Conservation (phyloP, 2,888 invertebrate species). For the Orthonychiurus folsomi region DNA sequence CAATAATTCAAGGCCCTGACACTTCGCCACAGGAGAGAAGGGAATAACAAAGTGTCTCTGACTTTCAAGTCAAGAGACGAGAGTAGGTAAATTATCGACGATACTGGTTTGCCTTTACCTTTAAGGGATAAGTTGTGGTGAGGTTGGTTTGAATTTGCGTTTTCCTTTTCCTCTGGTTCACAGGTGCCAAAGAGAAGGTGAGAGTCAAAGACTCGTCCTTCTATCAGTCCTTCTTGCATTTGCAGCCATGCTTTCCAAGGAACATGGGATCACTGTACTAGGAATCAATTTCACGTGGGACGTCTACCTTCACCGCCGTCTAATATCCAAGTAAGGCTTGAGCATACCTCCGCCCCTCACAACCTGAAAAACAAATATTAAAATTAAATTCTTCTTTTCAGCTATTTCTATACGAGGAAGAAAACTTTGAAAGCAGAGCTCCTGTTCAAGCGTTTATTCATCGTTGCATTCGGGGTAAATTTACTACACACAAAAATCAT, state of each 20-base stretch:
- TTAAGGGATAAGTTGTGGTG: background rate
- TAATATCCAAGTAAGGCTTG: slow-evolving; percentile 31
- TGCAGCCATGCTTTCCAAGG: slow-evolving; percentile 71
- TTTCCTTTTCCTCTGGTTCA: background rate
- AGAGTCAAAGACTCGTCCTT: slow-evolving; percentile 32
- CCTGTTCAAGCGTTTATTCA: slow-evolving; percentile 35
- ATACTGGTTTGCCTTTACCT: background rate
- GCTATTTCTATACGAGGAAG: slow-evolving; percentile 33
- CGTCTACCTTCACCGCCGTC: slow-evolving; percentile 48
- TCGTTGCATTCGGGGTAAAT: slow-evolving; percentile 38
- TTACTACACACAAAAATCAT: background rate
- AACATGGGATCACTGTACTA: slow-evolving; percentile 68
- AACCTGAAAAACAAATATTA: background rate
- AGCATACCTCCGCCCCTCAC: background rate
- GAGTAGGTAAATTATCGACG: background rate
- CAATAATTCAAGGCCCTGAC: background rate
- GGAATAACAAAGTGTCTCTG: background rate
- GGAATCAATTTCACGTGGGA: slow-evolving; percentile 71
- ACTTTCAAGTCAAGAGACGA: background rate
- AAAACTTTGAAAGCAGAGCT: slow-evolving; percentile 30
- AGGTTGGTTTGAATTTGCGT: background rate
- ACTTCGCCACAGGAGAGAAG: background rate
- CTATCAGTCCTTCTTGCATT: slow-evolving; percentile 34
- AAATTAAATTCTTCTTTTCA: slow-evolving; percentile 16
- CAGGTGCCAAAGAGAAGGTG: slow-evolving; percentile 37